Conservation (phyloP, 1,140 invertebrate species). For the Zaprionus camerounensis region DNA sequence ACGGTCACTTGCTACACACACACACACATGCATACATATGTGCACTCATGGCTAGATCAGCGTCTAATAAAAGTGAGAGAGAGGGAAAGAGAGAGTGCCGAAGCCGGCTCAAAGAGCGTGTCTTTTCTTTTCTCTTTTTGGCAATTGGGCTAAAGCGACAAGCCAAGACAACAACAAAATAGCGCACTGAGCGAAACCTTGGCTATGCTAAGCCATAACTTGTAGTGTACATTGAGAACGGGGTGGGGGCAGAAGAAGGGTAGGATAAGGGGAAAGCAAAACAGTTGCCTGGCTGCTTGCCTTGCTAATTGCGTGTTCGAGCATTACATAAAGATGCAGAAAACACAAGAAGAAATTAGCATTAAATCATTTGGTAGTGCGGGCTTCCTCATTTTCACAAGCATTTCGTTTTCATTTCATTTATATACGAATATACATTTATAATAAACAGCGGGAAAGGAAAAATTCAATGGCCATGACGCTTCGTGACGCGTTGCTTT, state of each 20-base stretch:
- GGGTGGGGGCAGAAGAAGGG: neutral
- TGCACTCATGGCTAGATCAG: constrained; percentile 46
- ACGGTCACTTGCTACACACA: constrained; percentile 29
- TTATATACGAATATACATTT: constrained; percentile 54
- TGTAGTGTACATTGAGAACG: constrained; percentile 5
- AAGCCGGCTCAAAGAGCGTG: constrained; percentile 37
- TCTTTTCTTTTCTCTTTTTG: constrained; percentile 48
- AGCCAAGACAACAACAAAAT: constrained; percentile 21
- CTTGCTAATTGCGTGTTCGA: constrained; percentile 36
- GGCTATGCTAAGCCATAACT: constrained; percentile 28
- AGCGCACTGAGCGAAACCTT: constrained; percentile 38
- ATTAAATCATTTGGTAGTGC: constrained; percentile 39
- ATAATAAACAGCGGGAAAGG: constrained; percentile 47
- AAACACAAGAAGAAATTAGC: constrained; percentile 40
- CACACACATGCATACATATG: constrained; percentile 6
- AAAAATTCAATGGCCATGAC: constrained; percentile 85
- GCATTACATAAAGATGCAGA: constrained; percentile 45
- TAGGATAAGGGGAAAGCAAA: constrained; percentile 26
- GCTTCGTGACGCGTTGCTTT: constrained; percentile 46
- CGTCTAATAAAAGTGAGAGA: constrained; percentile 15
- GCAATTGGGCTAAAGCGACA: constrained; percentile 62
- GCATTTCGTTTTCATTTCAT: constrained; percentile 64
- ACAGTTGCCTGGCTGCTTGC: constrained; percentile 26
- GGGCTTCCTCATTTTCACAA: constrained; percentile 58
- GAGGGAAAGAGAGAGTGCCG: constrained; percentile 14